Conservation (phyloP, 2,797 vertebrate species). For the Aphelocoma californica region DNA sequence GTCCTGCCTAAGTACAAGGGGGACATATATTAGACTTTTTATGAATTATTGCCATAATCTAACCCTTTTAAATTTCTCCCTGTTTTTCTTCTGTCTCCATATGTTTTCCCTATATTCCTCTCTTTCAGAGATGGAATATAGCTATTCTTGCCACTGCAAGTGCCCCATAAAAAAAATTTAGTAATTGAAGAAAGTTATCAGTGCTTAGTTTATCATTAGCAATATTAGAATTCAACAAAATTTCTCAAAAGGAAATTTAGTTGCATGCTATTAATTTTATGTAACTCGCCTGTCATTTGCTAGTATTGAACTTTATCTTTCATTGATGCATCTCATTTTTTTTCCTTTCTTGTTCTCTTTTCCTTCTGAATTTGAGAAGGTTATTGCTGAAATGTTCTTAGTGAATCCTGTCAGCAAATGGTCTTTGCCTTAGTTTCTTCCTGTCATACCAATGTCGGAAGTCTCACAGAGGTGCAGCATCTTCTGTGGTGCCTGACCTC, state of each 20-base stretch:
- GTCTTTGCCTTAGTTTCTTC: neutral
- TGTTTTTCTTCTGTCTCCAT: neutral
- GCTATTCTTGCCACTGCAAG: neutral
- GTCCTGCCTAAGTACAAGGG: neutral
- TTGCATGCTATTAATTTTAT: neutral
- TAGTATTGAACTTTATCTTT: neutral
- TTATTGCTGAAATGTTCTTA: neutral
- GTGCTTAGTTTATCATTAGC: neutral
- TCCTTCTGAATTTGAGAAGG: neutral
- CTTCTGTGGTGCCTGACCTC: neutral
- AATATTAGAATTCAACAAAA: neutral
- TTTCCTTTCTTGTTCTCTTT: neutral
- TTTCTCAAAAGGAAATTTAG: neutral
- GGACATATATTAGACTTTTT: neutral
- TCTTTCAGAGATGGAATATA: neutral
- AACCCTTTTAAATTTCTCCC: neutral
- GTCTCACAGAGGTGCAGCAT: neutral
- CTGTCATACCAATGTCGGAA: neutral
- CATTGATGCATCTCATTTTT: neutral
- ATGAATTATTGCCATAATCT: neutral
- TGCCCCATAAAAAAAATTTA: neutral
- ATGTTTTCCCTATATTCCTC: neutral
- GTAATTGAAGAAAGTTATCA: neutral
- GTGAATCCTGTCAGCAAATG: neutral
- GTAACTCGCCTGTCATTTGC: neutral